Percentiles rank a stretch among this genome's conserved stretches.
These are phyloP conservation scores for Chlamydotis undulata DNA, from an alignment of 2,113 vertebrate genomes.

Conservation along the genomic window DNA sequence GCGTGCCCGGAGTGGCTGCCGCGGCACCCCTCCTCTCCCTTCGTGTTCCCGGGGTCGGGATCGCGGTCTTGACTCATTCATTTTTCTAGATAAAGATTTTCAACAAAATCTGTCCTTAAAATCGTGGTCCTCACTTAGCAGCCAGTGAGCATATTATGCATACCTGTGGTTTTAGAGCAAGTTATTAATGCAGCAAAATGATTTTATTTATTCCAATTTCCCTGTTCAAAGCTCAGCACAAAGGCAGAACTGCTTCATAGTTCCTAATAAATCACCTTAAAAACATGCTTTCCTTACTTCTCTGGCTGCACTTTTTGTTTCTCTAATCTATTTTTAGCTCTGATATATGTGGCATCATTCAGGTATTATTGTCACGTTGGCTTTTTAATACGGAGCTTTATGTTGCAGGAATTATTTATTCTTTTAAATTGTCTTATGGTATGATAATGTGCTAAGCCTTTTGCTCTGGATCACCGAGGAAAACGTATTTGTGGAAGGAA, in stretches of 20 bases:
- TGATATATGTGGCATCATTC: not conserved
- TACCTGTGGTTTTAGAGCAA: not conserved
- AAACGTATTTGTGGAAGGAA: conserved; percentile 10
- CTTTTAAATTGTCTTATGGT: conserved; percentile 6
- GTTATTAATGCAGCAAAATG: not conserved
- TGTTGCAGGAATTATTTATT: conserved; percentile 12
- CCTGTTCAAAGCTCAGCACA: not conserved
- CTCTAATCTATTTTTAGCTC: conserved; percentile 2
- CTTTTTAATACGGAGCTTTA: not conserved
- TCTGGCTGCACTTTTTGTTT: not conserved
- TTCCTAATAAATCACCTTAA: conserved; percentile 11
- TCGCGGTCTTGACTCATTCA: not conserved
- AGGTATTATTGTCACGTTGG: not conserved
- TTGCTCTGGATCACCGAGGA: conserved; percentile 8
- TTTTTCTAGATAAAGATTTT: not conserved
- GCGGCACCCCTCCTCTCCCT: not conserved
- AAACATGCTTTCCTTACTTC: not conserved
- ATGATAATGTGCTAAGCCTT: not conserved
- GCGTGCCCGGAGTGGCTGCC: not conserved
- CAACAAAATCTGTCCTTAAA: not conserved
- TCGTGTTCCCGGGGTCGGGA: fast-evolving
- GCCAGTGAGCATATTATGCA: not conserved
- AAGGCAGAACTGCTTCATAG: not conserved
- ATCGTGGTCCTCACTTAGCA: not conserved
- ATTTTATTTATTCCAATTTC: conserved; percentile 40